Base-by-base conservation (phyloP, 2,888 invertebrate genomes). In the Cepaea hortensis region DNA sequence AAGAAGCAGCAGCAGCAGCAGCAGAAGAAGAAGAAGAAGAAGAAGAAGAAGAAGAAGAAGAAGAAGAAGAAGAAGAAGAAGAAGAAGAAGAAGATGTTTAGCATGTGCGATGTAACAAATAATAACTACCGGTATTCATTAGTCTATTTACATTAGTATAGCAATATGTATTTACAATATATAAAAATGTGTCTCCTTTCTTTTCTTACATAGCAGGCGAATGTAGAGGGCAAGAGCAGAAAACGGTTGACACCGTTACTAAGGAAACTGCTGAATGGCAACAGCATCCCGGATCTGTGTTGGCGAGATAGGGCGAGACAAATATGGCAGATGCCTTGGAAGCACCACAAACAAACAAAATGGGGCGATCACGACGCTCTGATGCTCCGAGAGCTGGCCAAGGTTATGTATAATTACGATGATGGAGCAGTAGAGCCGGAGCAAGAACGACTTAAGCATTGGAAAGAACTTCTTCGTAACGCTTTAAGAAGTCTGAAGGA, bases 291-390 rank as follows among this genome's bases (percentile, higher is more conserved):
- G 15, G 35, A 62, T 2, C 79, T 79, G 1, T 9, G n/a, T 7
- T 79, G 79, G 79, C 5, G 35, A 13, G 35, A 79, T 15, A 61
- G 55, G 61, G 62, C 61, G 15, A n/a, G 9, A 15, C n/a, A 62
- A 62, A 79, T 62, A 3, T 79, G 79, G 79, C 23, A 62, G 46
- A 62, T 79, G 79, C 79, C 79, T 5, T 79, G 79, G 79, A 79
- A 62, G 15, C 18, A 62, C 62, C 62, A 62, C 35, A 62, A 62
- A 15, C 61, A 35, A 62, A 79, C 79, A 9, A 62, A 6, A 4
- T 62, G 62, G 79, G 79, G 62, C 2, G 79, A 79, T 35, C 79
- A 23, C 18, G 62, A 62, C 62, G 79, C 62, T 3, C 13, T 62
- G 6, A 79, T 79, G 79, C 46, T 79, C 5, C 35, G 18, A 62